These are phyloP conservation scores for Orestias chungarensis DNA, from an alignment of 2,797 vertebrate species.

Conservation along the genomic window DNA sequence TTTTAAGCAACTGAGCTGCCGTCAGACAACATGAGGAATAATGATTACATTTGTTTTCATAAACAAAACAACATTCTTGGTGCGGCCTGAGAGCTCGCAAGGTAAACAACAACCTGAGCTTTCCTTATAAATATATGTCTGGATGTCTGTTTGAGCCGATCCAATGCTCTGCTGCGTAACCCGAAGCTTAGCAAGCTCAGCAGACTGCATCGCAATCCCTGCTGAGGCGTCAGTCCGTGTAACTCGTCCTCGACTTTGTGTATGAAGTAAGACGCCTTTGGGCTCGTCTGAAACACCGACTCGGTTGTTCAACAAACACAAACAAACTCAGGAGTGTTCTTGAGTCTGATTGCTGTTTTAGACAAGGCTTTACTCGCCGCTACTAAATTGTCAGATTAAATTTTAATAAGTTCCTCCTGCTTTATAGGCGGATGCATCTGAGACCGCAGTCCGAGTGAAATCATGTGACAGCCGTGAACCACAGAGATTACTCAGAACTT, in stretches of 20 bases:
- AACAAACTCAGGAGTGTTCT: neutral
- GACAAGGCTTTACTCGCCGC: neutral
- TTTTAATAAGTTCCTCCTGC: neutral
- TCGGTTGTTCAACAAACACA: neutral
- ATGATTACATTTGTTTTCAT: neutral
- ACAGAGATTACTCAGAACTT: slow-evolving; percentile 6
- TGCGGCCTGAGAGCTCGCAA: neutral
- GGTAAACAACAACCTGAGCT: neutral
- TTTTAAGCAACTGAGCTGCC: neutral
- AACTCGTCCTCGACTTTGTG: neutral
- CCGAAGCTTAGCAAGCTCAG: slow-evolving; percentile 39
- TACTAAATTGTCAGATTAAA: neutral
- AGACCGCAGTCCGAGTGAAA: neutral
- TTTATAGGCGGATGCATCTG: too few relatives aligned
- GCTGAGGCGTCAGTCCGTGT: slow-evolving; percentile 13
- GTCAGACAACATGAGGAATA: neutral
- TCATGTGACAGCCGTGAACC: slow-evolving; percentile 1
- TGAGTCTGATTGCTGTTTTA: neutral
- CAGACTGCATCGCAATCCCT: slow-evolving; percentile 22
- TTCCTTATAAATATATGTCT: neutral
- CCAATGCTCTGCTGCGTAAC: slow-evolving; percentile 26
- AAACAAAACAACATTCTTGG: neutral
- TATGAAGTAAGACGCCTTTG: neutral
- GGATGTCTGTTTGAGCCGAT: slow-evolving; percentile 3
- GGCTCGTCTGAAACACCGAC: neutral